Evolutionary conservation across 2,888 invertebrate genomes (phyloP).

Genomic region (Julus scanicus): DNA sequence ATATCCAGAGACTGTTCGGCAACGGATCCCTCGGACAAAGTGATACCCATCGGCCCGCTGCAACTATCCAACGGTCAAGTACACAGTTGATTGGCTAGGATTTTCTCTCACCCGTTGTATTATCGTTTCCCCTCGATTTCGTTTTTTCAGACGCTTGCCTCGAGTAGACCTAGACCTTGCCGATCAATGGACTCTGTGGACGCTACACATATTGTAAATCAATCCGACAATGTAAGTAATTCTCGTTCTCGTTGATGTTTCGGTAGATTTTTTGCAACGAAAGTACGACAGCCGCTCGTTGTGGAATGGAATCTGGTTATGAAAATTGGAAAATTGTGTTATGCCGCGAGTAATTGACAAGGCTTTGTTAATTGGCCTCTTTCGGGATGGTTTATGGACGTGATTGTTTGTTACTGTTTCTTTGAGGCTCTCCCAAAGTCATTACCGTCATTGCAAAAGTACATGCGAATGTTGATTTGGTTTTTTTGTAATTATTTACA

Average conservation of each 20-base stretch:
- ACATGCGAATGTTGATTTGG: too few relatives aligned
- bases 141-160: not conserved
- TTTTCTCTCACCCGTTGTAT: not conserved
- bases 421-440: too few relatives aligned
- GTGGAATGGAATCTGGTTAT: too few relatives aligned
- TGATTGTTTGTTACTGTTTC: too few relatives aligned
- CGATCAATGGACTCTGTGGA: not conserved
- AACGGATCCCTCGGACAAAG: not conserved
- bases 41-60: not conserved
- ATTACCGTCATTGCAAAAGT: too few relatives aligned
- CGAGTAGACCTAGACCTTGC: not conserved
- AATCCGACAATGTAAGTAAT: not conserved
- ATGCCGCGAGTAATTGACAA: too few relatives aligned
- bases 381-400: too few relatives aligned
- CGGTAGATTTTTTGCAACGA: not conserved
- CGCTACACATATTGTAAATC: not conserved
- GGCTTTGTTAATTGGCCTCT: too few relatives aligned
- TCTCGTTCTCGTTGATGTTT: not conserved
- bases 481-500: too few relatives aligned
- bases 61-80: slow-evolving; percentile 50
- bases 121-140: slow-evolving; percentile 2
- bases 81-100: slow-evolving; percentile 3
- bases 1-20: not conserved
- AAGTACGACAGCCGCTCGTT: not conserved
- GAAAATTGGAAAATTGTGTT: too few relatives aligned